These are phyloP conservation scores for Caenorhabditis brenneri DNA, from an alignment of 1,140 invertebrate genomes.

Conservation along the genomic window DNA sequence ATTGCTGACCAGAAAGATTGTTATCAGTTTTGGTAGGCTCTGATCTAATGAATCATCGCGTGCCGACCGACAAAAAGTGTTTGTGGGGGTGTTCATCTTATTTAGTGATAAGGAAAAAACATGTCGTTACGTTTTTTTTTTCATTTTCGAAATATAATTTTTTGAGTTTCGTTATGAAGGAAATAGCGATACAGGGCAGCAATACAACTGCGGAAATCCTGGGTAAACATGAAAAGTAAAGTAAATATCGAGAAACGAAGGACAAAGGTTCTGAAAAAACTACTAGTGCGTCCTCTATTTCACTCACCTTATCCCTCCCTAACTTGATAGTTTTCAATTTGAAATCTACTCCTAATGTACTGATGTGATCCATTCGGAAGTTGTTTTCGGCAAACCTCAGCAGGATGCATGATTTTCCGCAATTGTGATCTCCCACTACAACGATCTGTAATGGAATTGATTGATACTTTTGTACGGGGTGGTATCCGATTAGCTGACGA, in stretches of 20 bases:
- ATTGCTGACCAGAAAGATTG: constrained; percentile 34
- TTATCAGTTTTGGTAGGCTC: neutral
- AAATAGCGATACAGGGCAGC: neutral
- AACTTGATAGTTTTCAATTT: constrained; percentile 71
- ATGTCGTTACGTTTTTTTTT: neutral
- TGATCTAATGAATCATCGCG: constrained; percentile 53
- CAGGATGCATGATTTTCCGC: constrained; percentile 69
- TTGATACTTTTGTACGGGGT: neutral
- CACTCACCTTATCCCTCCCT: constrained; percentile 63
- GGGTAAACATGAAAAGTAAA: neutral
- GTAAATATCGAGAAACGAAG: neutral
- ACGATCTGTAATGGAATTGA: constrained; percentile 60
- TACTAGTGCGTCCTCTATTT: neutral
- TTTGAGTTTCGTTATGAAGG: neutral
- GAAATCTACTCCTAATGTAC: constrained; percentile 69
- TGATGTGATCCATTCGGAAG: constrained; percentile 69
- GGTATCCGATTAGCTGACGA: neutral
- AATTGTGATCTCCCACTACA: constrained; percentile 70
- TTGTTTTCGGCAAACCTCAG: constrained; percentile 69
- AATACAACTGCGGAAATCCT: neutral
- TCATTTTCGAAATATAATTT: neutral
- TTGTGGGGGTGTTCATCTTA: neutral
- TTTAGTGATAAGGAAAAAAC: neutral
- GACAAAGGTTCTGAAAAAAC: constrained; percentile 4
- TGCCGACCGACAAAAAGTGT: constrained; percentile 52